Evolutionary conservation across 2,888 invertebrate species (phyloP), one percentile per base, ranked within the genome.

Genomic region (Drosophila flavopinicola): DNA sequence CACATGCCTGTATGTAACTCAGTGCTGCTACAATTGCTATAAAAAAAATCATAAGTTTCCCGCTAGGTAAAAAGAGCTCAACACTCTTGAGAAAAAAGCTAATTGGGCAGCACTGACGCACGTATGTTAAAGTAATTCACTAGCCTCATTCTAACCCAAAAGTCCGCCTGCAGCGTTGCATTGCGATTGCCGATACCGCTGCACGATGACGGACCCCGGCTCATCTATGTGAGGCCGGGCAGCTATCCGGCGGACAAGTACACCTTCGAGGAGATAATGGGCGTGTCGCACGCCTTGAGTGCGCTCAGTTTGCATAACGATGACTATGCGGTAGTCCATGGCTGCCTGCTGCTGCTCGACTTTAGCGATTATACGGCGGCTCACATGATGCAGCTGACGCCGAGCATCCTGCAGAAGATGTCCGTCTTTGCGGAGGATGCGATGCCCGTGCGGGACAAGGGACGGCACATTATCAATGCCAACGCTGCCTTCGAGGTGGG

Each of bases 381-480:
- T 15, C 92, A 94, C 66, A 85, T 93, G 20, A 90, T 92, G 27
- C 93, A 93, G 76, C 92, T 93, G 88, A 93, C 93, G 0, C 93
- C 93, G 10, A 89, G 92, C 1, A 72, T 93, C 10, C 91, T 93
- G 9, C 94, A 93, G 83, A 94, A 94, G 82, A 90, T 92, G 32
- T 90, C 92, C 38, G 89, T 91, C 0, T 91, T 92, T 69, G 61
- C 92, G 17, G 93, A 94, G 89, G 93, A 94, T 57, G 93, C 92
- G 0, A 91, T 93, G 53, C 94, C 94, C 0, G 85, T 93, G n/a
- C 91, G 94, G 24, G 92, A 93, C 20, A 93, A 92, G 72, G 92
- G 92, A 9, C 90, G 92, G 56, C 93, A 94, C 75, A 92, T 93
- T 25, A 86, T 94, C 37, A 93, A 94, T 87, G 92, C 92, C 0